These are phyloP conservation scores for Andrena hattorfiana DNA, from an alignment of 2,888 invertebrate genomes.

Conservation along the genomic window DNA sequence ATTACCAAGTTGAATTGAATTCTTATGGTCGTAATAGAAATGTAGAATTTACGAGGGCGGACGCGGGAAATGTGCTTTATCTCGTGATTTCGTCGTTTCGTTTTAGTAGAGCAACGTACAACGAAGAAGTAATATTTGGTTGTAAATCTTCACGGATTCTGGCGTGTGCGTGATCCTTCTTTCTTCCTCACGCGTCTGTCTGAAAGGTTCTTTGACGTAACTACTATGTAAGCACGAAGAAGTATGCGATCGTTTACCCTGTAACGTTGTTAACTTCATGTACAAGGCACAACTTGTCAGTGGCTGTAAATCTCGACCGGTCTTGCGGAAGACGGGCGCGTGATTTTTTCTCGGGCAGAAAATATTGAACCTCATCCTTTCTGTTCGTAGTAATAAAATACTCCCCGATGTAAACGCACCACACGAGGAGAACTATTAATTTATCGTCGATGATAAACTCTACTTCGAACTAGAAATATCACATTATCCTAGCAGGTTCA, in stretches of 20 bases:
- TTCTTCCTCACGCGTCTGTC: not conserved
- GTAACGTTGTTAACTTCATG: conserved; percentile 38
- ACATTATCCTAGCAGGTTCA: too few relatives aligned
- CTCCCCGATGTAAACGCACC: not conserved
- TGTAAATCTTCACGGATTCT: not conserved
- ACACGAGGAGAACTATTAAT: conserved; percentile 1
- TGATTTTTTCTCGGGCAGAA: conserved; percentile 28
- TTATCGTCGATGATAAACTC: not conserved
- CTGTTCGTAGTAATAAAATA: conserved; percentile 15
- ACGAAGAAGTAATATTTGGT: not conserved
- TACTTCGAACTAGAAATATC: not conserved
- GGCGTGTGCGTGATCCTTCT: not conserved
- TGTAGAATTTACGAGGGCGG: not conserved
- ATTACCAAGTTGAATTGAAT: not conserved
- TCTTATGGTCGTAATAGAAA: not conserved
- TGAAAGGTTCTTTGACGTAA: not conserved
- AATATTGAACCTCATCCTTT: conserved; percentile 30
- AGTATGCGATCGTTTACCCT: conserved; percentile 26
- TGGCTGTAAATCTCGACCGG: conserved; percentile 28
- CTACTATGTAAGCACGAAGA: conserved; percentile 15
- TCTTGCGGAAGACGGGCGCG: not conserved
- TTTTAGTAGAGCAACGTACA: too few relatives aligned
- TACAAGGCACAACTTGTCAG: conserved; percentile 14
- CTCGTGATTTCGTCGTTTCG: not conserved
- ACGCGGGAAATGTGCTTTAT: not conserved